These are phyloP conservation scores for Drosophila pseudoananassae DNA, from an alignment of 1,140 invertebrate species.

Conservation along the genomic window DNA sequence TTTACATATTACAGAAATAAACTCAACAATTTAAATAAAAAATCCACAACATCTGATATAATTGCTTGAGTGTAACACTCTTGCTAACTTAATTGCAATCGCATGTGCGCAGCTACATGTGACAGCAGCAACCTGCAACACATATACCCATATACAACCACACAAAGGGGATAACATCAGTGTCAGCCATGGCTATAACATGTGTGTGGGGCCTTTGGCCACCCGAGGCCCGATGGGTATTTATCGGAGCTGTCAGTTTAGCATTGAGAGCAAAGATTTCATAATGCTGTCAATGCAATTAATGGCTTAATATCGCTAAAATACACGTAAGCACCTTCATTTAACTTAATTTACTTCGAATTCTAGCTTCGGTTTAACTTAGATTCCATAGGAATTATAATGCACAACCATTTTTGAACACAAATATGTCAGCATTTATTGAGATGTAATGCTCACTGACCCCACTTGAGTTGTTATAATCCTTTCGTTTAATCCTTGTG, in stretches of 20 bases:
- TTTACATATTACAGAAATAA: not conserved
- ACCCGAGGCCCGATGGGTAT: constrained; percentile 39
- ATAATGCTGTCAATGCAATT: constrained; percentile 78
- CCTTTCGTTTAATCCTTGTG: constrained; percentile 69
- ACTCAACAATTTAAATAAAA: not conserved
- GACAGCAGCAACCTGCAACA: constrained; percentile 13
- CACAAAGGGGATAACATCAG: constrained; percentile 40
- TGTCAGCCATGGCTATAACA: constrained; percentile 43
- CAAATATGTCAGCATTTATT: not conserved
- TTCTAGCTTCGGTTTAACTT: not conserved
- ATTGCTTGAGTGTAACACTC: constrained; percentile 60
- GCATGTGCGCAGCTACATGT: constrained; percentile 31
- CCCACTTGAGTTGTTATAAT: constrained; percentile 58
- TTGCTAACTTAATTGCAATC: constrained; percentile 69
- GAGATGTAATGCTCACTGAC: not conserved
- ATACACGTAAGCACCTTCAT: constrained; percentile 4
- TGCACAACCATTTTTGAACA: not conserved
- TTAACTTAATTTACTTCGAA: constrained; percentile 3
- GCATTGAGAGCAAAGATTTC: constrained; percentile 65
- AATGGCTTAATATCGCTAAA: constrained; percentile 68
- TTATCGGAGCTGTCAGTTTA: constrained; percentile 65
- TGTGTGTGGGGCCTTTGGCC: constrained; percentile 21
- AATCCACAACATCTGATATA: constrained; percentile 11
- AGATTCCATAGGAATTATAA: too few species aligned
- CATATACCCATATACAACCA: not conserved